These are phyloP conservation scores for Plotosus lineatus DNA, from an alignment of 2,113 vertebrate species.

Conservation along the genomic window DNA sequence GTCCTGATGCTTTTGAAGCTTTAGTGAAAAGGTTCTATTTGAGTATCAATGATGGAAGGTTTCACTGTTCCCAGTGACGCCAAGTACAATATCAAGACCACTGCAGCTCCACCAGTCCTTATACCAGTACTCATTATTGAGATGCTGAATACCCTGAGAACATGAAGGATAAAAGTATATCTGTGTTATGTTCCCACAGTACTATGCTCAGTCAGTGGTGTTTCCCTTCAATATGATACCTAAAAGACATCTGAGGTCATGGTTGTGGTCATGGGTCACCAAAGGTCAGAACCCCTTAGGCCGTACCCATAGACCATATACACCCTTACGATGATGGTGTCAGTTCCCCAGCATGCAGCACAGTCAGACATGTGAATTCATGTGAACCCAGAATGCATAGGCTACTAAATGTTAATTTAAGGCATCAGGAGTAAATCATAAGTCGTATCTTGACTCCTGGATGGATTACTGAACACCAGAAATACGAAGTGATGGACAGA, in stretches of 20 bases:
- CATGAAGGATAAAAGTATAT: not conserved
- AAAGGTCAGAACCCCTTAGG: not conserved
- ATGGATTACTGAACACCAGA: not conserved
- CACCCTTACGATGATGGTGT: not conserved
- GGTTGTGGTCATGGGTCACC: not conserved
- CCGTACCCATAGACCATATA: not conserved
- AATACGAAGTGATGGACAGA: no score
- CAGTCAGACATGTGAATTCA: not conserved
- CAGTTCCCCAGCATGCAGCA: not conserved
- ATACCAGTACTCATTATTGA: not conserved
- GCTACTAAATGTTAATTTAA: not conserved
- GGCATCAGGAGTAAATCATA: not conserved
- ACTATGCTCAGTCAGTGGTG: not conserved
- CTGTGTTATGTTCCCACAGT: constrained; percentile 8
- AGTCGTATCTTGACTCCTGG: not conserved
- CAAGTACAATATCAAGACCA: not conserved
- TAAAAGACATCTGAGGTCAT: not conserved
- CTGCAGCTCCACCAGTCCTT: not conserved
- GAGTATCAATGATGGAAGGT: not conserved
- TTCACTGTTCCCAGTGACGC: not conserved
- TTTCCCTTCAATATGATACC: not conserved
- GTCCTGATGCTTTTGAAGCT: not conserved
- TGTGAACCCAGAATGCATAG: not conserved
- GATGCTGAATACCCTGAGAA: not conserved
- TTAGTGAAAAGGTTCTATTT: not conserved